Evolutionary conservation across 2,888 invertebrate species (phyloP).

Genomic region (Nebria salina): DNA sequence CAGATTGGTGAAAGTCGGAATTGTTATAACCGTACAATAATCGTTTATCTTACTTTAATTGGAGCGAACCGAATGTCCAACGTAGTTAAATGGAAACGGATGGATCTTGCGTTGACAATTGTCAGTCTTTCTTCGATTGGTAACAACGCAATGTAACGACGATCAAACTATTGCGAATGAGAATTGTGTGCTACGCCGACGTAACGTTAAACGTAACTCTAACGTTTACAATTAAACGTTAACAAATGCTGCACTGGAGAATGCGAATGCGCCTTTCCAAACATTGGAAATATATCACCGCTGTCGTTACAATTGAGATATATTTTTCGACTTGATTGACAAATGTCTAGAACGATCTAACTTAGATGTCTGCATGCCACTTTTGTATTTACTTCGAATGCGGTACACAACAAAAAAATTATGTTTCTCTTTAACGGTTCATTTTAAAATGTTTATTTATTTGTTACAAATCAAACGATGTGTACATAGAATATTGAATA

Average conservation of each 20-base stretch:
- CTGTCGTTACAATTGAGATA: background rate
- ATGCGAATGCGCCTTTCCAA: background rate
- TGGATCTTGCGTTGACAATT: conserved; percentile 28
- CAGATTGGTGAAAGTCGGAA: conserved; percentile 59
- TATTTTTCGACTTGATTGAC: background rate
- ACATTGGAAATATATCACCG: background rate
- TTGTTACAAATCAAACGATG: too few relatives aligned
- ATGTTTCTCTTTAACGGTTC: too few relatives aligned
- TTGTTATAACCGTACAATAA: conserved; percentile 61
- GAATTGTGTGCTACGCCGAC: background rate
- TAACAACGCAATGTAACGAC: background rate
- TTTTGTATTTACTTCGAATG: background rate
- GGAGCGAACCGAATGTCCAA: conserved; percentile 53
- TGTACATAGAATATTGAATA: too few relatives aligned
- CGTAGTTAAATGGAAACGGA: conserved; percentile 44
- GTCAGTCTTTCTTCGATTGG: conserved; percentile 7
- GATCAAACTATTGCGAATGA: background rate
- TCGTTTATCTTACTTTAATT: conserved; percentile 63
- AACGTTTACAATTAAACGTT: background rate
- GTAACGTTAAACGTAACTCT: background rate
- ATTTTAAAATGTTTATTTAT: too few relatives aligned
- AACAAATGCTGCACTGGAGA: background rate
- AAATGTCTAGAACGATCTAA: background rate
- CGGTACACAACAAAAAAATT: background rate
- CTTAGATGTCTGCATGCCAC: background rate